phyloP scores from a whole-genome alignment of 2,113 vertebrate species.

The Mobula birostris region DNA sequence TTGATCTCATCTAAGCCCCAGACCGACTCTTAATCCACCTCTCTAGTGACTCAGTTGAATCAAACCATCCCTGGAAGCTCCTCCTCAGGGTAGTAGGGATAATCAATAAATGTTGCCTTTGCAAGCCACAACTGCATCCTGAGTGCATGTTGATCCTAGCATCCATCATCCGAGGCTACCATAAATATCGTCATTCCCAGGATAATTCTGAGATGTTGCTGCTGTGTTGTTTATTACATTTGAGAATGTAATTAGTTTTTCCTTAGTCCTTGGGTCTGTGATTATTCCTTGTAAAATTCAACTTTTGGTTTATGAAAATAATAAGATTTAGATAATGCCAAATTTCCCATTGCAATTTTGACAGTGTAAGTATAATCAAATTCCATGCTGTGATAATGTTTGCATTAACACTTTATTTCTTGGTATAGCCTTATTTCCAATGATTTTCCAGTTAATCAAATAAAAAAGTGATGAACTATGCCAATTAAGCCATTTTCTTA shows the following conservation, averaged over 20 bases:
- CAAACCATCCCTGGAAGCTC: not conserved
- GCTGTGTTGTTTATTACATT: not conserved
- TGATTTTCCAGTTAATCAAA: not conserved
- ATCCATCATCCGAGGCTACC: not conserved
- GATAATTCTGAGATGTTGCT: not conserved
- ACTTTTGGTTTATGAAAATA: not conserved
- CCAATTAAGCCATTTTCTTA: constrained; percentile 23
- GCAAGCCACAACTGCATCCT: not conserved
- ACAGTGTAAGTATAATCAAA: not conserved
- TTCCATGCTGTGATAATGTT: not conserved
- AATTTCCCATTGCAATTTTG: not conserved
- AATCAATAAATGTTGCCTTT: not conserved
- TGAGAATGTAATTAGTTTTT: not conserved
- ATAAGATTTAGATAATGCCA: not conserved
- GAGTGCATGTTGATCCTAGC: not conserved
- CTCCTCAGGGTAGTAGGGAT: not conserved
- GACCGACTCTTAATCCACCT: not conserved
- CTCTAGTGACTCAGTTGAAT: not conserved
- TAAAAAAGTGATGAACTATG: not conserved
- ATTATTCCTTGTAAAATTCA: not conserved
- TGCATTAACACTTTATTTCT: not conserved
- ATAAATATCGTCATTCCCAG: not conserved
- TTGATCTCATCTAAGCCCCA: not conserved
- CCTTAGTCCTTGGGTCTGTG: not conserved
- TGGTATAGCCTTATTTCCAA: not conserved